These are phyloP conservation scores for Orchesellides sinensis DNA, from an alignment of 2,888 invertebrate genomes.

Conservation along the genomic window DNA sequence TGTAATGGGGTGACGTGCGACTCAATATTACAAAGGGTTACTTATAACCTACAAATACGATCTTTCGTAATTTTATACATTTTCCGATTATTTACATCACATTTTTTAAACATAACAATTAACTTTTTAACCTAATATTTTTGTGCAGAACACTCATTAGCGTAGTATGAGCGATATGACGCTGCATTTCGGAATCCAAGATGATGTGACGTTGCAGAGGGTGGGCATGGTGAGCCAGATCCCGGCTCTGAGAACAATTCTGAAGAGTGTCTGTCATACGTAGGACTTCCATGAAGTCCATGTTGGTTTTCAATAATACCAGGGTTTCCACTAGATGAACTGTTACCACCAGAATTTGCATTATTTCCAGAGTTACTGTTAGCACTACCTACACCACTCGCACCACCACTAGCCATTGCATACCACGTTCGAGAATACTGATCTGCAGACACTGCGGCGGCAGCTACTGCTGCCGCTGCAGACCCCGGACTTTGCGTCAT, in stretches of 20 bases:
- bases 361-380: conserved; percentile 44
- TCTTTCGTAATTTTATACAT: no score
- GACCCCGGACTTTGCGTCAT: conserved; percentile 57
- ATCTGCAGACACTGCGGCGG: conserved; percentile 61
- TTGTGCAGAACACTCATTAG: conserved; percentile 71
- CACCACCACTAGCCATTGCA: conserved; percentile 60
- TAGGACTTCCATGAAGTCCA: conserved; percentile 54
- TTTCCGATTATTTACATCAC: conserved; percentile 47
- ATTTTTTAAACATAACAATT: no score
- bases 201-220: conserved; percentile 50
- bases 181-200: conserved; percentile 66
- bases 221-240: conserved; percentile 67
- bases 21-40: not conserved
- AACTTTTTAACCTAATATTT: conserved; percentile 68
- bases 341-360: conserved; percentile 4
- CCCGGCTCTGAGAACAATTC: conserved; percentile 65
- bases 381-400: conserved; percentile 54
- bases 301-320: conserved; percentile 36
- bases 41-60: no score
- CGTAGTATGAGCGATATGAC: conserved; percentile 71
- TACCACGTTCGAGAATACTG: conserved; percentile 72
- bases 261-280: conserved; percentile 65
- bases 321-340: not conserved
- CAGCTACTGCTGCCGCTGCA: conserved; percentile 55
- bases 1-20: conserved; percentile 32